phyloP scores from a whole-genome alignment of 2,888 invertebrate genomes.

The Agonopterix alstromeriana region DNA sequence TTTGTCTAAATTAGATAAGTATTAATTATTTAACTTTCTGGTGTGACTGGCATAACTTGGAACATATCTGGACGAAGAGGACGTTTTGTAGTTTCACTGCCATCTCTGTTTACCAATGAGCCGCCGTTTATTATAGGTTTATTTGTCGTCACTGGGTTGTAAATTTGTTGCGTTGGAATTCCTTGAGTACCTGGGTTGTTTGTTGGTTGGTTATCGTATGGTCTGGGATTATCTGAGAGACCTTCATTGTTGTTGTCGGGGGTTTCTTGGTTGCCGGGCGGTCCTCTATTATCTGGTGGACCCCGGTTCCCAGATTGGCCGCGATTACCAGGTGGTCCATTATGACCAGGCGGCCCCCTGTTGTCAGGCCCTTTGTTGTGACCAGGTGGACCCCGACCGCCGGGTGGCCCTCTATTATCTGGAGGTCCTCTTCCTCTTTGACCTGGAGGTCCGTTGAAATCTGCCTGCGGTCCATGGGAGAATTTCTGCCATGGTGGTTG shows the following conservation, averaged over 20 bases:
- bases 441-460: conserved; percentile 7
- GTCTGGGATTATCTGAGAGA: conserved; percentile 1
- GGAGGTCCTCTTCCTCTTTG: conserved; percentile 5
- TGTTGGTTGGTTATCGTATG: neutral
- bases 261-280: conserved; percentile 5
- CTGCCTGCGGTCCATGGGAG: conserved; percentile 3
- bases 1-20: too few species aligned
- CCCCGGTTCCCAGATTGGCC: conserved; percentile 1
- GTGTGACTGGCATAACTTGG: conserved; percentile 12
- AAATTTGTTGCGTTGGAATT: too few species aligned
- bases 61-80: conserved; percentile 3
- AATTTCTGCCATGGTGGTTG: too few species aligned
- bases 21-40: conserved; percentile 6
- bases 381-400: conserved; percentile 6
- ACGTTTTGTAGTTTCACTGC: neutral
- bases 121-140: neutral
- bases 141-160: too few species aligned
- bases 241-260: conserved; percentile 3
- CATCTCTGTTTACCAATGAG: neutral
- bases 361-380: conserved; percentile 3
- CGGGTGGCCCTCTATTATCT: conserved; percentile 5
- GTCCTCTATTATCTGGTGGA: conserved; percentile 5
- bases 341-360: conserved; percentile 1
- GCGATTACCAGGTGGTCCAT: conserved; percentile 2
- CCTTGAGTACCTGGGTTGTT: too few species aligned